Evolutionary conservation across 2,888 invertebrate species (phyloP).

Genomic region (Metellina segmentata): DNA sequence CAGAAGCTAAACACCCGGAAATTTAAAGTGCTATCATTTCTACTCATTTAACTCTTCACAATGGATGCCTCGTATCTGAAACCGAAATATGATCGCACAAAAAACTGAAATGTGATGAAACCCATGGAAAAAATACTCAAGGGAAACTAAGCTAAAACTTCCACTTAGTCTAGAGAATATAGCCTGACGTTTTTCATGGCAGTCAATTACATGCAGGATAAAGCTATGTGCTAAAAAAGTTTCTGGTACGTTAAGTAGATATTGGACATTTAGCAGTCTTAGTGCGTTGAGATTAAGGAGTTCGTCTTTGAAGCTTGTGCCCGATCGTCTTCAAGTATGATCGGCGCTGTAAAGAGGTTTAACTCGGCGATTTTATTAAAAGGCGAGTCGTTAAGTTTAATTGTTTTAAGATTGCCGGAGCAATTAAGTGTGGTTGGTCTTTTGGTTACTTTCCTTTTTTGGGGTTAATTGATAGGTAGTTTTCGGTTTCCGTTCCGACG

Average conservation of each 20-base stretch:
- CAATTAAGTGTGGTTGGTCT: not conserved
- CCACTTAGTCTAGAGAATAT: not conserved
- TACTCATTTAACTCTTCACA: not conserved
- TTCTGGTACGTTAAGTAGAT: constrained; percentile 13
- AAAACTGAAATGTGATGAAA: not conserved
- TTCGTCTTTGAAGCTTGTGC: not conserved
- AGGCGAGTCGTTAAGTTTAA: constrained; percentile 16
- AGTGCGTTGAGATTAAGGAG: not conserved
- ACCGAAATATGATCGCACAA: not conserved
- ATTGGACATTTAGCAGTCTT: not conserved
- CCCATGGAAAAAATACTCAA: not conserved
- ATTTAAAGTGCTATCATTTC: not conserved
- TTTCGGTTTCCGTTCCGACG: not conserved
- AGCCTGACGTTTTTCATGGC: not conserved
- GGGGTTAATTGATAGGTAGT: not conserved
- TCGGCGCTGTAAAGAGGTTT: not conserved
- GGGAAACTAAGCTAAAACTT: not conserved
- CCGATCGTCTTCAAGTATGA: too few relatives aligned
- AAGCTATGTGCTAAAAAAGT: not conserved
- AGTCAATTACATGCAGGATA: not conserved
- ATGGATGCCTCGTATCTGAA: not conserved
- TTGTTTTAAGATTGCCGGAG: not conserved
- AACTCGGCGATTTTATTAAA: not conserved
- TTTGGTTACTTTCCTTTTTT: not conserved
- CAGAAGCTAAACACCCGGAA: not conserved